Conservation (phyloP, 2,888 invertebrate species). For the Hofmannophila pseudospretella region DNA sequence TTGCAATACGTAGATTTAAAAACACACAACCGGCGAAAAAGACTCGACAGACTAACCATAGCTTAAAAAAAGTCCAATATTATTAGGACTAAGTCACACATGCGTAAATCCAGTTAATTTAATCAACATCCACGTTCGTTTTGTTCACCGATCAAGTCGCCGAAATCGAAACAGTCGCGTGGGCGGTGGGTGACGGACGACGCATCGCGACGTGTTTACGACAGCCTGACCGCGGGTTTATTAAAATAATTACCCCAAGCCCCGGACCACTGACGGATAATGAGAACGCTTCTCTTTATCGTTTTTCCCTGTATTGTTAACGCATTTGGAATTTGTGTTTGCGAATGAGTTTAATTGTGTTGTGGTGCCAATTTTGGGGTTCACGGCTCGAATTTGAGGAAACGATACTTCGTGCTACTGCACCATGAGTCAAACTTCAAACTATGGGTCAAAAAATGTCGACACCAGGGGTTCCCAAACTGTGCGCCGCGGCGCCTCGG, state of each 20-base stretch:
- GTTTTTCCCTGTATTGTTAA: constrained; percentile 21
- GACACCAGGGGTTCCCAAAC: no score
- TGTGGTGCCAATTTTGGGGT: not conserved
- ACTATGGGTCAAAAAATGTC: no score
- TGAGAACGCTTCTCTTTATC: constrained; percentile 35
- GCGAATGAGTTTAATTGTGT: not conserved
- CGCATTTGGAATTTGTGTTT: constrained; percentile 19
- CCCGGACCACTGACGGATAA: constrained; percentile 28
- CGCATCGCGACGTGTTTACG: constrained; percentile 40
- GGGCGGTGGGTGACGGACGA: constrained; percentile 42
- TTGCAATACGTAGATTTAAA: no score
- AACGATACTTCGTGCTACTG: no score
- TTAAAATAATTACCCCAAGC: constrained; percentile 51
- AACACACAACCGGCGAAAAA: no score
- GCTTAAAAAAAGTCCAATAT: no score
- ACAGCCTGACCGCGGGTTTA: constrained; percentile 38
- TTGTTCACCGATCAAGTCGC: constrained; percentile 15
- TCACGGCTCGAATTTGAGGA: not conserved
- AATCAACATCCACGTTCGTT: not conserved
- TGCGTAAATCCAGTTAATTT: not conserved
- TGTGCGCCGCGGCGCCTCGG: no score
- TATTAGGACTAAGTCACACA: not conserved
- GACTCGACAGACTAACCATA: no score
- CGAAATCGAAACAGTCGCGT: constrained; percentile 37
- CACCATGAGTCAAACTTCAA: no score